phyloP scores from a whole-genome alignment of 1,140 invertebrate species.

The Oppia nitens region DNA sequence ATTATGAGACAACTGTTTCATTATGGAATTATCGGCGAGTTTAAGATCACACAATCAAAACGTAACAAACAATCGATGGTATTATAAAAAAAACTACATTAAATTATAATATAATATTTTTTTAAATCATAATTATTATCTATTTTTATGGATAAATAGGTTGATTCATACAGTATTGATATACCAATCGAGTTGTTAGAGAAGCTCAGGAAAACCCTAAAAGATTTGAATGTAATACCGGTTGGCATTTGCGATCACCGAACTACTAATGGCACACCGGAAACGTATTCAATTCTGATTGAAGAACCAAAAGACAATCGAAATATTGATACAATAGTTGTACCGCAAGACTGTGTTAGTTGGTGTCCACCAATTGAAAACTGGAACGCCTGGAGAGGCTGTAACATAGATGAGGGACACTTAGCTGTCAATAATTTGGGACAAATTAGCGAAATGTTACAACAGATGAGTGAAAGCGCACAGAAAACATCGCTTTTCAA shows the following conservation, averaged over 20 bases:
- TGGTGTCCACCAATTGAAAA: conserved; percentile 89
- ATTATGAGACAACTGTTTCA: conserved; percentile 86
- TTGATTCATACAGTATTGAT: conserved; percentile 51
- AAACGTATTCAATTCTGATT: background rate
- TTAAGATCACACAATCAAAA: conserved; percentile 59
- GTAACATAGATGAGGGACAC: conserved; percentile 85
- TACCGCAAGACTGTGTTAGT: conserved; percentile 37
- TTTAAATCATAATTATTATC: background rate
- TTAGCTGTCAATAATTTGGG: conserved; percentile 59
- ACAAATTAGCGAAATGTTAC: conserved; percentile 57
- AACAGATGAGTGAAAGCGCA: conserved; percentile 38
- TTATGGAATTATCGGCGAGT: conserved; percentile 78
- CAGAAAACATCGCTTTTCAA: conserved; percentile 13
- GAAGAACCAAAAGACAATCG: conserved; percentile 16
- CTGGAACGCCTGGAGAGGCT: conserved; percentile 89
- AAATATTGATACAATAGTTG: background rate
- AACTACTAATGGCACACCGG: conserved; percentile 79
- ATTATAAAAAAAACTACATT: too few species aligned
- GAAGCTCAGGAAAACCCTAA: conserved; percentile 45
- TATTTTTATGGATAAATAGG: conserved; percentile 14
- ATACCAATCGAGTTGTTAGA: conserved; percentile 46
- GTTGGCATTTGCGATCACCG: conserved; percentile 84
- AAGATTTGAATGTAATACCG: conserved; percentile 40
- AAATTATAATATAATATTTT: too few species aligned
- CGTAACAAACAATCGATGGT: conserved; percentile 50